Percentiles rank a stretch among this genome's conserved stretches.
These are phyloP conservation scores for Pachypanchax playfairii DNA, from an alignment of 2,113 vertebrate species.

Conservation along the genomic window DNA sequence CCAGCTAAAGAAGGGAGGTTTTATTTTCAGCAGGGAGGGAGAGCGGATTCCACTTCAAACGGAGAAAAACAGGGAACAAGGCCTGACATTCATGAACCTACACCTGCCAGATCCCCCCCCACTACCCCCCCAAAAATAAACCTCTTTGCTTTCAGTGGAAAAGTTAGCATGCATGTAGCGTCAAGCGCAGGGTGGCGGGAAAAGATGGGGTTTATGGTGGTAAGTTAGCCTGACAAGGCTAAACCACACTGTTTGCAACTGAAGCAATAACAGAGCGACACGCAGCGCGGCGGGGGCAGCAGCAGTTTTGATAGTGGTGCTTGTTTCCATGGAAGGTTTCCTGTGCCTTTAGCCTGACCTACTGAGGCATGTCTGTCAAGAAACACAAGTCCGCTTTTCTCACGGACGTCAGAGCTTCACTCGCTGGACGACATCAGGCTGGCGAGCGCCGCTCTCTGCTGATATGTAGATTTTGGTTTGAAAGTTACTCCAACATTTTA, in stretches of 20 bases:
- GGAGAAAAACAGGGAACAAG: constrained; percentile 68
- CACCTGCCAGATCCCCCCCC: constrained; percentile 76
- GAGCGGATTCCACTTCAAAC: constrained; percentile 66
- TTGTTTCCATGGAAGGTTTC: constrained; percentile 65
- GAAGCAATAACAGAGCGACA: constrained; percentile 56
- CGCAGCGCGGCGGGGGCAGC: constrained; percentile 38
- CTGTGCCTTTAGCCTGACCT: constrained; percentile 73
- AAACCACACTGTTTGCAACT: constrained; percentile 7
- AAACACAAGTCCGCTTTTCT: constrained; percentile 72
- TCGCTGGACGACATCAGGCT: constrained; percentile 60
- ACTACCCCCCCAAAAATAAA: too few species aligned
- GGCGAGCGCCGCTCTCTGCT: constrained; percentile 51
- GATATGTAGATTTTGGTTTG: constrained; percentile 75
- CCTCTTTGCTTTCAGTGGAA: constrained; percentile 53
- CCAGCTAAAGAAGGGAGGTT: constrained; percentile 71
- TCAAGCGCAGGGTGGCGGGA: constrained; percentile 22
- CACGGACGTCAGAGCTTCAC: constrained; percentile 47
- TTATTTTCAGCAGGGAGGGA: constrained; percentile 65
- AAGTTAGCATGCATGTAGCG: constrained; percentile 67
- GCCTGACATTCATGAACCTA: constrained; percentile 76
- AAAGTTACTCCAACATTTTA: constrained; percentile 58
- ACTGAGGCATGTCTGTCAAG: constrained; percentile 71
- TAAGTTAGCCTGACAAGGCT: neutral
- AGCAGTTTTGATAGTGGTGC: constrained; percentile 71
- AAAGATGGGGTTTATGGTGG: neutral